A percentile compares a stretch with the other conserved stretches of the same genome.
Evolutionary conservation across 64 coral and sea anemone genomes (phyloP).

Genomic region (Orbicella faveolata): DNA sequence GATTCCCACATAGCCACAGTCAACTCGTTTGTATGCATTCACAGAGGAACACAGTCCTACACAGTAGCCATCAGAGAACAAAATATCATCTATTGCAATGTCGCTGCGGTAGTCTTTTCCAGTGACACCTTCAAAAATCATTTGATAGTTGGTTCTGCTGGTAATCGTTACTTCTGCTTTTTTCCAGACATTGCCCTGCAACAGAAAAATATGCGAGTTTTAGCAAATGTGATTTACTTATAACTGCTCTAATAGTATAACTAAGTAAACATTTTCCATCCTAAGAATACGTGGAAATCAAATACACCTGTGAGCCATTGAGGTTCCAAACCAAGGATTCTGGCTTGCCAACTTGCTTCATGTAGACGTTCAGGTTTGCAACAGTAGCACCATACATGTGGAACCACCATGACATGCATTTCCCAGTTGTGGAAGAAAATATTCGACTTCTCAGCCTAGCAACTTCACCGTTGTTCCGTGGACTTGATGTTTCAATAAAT

Average conservation of each 20-base stretch:
- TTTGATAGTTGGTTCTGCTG: conserved; percentile 52
- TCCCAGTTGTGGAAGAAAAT: conserved; percentile 77
- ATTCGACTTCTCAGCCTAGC: conserved; percentile 77
- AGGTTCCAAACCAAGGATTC: conserved; percentile 80
- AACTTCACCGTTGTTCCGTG: conserved; percentile 75
- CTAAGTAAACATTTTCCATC: too few species aligned
- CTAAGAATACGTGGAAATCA: too few species aligned
- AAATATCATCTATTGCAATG: conserved; percentile 92
- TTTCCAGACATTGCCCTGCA: conserved; percentile 91
- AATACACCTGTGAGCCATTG: conserved; percentile 66
- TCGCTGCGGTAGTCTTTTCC: conserved; percentile 79
- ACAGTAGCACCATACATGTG: conserved; percentile 96
- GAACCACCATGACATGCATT: conserved; percentile 96
- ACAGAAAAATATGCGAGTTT: neutral
- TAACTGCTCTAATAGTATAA: neutral
- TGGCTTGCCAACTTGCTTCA: conserved; percentile 60
- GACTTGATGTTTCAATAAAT: conserved; percentile 94
- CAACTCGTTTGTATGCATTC: conserved; percentile 56
- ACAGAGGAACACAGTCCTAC: conserved; percentile 87
- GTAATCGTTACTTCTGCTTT: conserved; percentile 76
- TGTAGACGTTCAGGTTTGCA: conserved; percentile 78
- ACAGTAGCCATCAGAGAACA: conserved; percentile 79
- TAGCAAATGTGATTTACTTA: neutral
- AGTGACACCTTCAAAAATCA: conserved; percentile 89
- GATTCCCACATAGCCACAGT: conserved; percentile 87